These are phyloP conservation scores for Esox lucius DNA, from an alignment of 2,797 vertebrate species.

Conservation along the genomic window DNA sequence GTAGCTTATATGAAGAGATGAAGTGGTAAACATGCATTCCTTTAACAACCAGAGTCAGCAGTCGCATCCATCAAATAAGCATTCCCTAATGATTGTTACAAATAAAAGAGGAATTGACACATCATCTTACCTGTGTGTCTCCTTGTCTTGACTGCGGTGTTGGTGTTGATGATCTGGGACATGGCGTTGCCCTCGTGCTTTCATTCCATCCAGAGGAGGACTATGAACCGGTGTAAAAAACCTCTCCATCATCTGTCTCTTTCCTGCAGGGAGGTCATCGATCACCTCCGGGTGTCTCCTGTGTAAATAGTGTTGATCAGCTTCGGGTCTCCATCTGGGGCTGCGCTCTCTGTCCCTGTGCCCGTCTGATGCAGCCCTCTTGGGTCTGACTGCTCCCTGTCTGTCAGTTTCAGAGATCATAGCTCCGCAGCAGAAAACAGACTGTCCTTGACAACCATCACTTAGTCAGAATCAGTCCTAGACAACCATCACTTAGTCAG, in stretches of 20 bases:
- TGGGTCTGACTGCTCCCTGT: constrained; percentile 13
- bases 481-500: constrained; percentile 15
- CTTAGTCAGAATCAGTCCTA: constrained; percentile 1
- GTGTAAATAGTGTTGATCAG: constrained; percentile 19
- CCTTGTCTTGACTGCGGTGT: constrained; percentile 40
- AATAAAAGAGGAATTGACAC: neutral
- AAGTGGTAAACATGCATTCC: neutral
- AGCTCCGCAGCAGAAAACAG: neutral
- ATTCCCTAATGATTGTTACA: neutral
- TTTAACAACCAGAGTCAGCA: neutral
- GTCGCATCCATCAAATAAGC: neutral
- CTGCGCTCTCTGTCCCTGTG: neutral
- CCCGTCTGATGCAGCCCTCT: constrained; percentile 1
- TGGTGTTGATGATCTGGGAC: constrained; percentile 29
- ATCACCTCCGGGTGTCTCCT: constrained; percentile 19
- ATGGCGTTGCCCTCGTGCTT: constrained; percentile 53
- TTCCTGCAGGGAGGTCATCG: constrained; percentile 46
- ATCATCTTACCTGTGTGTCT: constrained; percentile 34
- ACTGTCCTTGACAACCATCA: constrained; percentile 10
- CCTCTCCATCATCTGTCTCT: constrained; percentile 72
- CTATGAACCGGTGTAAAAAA: constrained; percentile 74
- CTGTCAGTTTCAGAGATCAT: constrained; percentile 16
- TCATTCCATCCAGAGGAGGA: constrained; percentile 58
- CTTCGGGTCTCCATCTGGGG: neutral
- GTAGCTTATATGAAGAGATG: constrained; percentile 45